These are phyloP conservation scores for Murina feae DNA, from an alignment of 2,113 vertebrate species.

Conservation along the genomic window DNA sequence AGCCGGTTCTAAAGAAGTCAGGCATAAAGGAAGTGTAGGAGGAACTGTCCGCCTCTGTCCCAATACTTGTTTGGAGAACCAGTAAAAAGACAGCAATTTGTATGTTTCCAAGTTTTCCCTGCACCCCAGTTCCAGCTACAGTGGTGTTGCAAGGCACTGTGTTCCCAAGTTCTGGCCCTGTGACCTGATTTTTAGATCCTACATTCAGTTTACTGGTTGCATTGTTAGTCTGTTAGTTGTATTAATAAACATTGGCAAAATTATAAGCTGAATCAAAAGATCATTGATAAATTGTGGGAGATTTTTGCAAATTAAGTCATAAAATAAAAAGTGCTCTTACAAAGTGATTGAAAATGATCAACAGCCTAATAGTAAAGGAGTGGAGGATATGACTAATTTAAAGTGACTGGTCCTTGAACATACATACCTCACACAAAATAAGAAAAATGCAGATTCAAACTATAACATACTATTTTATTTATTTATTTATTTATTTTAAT, in stretches of 20 bases:
- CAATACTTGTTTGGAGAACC: neutral
- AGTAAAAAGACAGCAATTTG: neutral
- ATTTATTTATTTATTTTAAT: too few relatives aligned
- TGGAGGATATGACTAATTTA: neutral
- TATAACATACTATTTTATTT: neutral
- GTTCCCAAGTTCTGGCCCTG: neutral
- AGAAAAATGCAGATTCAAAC: neutral
- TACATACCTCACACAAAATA: neutral
- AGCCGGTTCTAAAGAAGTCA: neutral
- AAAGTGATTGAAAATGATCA: conserved; percentile 26
- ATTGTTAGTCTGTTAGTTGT: neutral
- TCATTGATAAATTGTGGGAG: neutral
- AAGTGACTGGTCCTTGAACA: neutral
- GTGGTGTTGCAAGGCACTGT: neutral
- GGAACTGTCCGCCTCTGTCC: neutral
- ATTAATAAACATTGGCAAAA: neutral
- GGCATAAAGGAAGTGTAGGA: neutral
- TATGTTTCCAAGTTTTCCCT: neutral
- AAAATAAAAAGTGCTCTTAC: conserved; percentile 10
- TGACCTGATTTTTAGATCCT: conserved; percentile 6
- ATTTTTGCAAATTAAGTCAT: neutral
- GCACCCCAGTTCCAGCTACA: neutral
- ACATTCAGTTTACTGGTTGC: neutral
- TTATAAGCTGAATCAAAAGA: conserved; percentile 19
- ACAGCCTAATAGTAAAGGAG: neutral